Base-by-base conservation (phyloP, 1,140 invertebrate genomes). In the Riptortus pedestris region DNA sequence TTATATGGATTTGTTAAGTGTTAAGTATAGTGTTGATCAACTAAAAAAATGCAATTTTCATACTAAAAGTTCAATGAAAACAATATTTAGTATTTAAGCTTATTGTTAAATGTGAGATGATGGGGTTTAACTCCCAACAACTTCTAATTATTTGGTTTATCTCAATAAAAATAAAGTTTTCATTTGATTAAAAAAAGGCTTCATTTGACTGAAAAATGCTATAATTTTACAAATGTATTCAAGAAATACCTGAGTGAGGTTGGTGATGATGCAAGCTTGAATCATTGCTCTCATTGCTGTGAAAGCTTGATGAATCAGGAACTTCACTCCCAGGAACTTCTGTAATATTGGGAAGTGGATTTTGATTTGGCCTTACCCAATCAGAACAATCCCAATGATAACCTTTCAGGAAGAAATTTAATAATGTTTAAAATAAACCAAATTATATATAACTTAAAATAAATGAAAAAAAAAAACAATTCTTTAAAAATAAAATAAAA, bases 361-460 rank as follows among this genome's bases (percentile, higher is more conserved):
- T 84, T 76, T 90, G 86, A 74, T 83, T 85, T 70, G 83, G 83
- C 63, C 87, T 82, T 67, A 90, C 87, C 91, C 91, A 95, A 79
- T 96, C 93, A 68, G 91, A 94, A 74, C 90, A 93, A 78, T 96
- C 93, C 93, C 92, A 96, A 79, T 94, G 91, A 78, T 96, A 96
- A 74, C 87, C 88, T 83, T 20, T 7, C 18, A 31, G 18, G 33
- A 28, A n/a, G 14, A 22, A 12, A 27, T n/a, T 22, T 22, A 63
- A 12, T n/a, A 58, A 51, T 9, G 38, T 38, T 43, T 9, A n/a
- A 38, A 38, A 43, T 12, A 51, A 27, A 63, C 18, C 5, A 16
- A 27, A 9, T 9, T 28, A 58, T 51, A 12, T 48, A 28, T 7
- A 11, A 63, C 12, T 11, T n/a, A 43, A 28, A 48, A 63, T 14